These are phyloP conservation scores for Drosophila subquinaria DNA, from an alignment of 2,888 invertebrate species.

Conservation along the genomic window DNA sequence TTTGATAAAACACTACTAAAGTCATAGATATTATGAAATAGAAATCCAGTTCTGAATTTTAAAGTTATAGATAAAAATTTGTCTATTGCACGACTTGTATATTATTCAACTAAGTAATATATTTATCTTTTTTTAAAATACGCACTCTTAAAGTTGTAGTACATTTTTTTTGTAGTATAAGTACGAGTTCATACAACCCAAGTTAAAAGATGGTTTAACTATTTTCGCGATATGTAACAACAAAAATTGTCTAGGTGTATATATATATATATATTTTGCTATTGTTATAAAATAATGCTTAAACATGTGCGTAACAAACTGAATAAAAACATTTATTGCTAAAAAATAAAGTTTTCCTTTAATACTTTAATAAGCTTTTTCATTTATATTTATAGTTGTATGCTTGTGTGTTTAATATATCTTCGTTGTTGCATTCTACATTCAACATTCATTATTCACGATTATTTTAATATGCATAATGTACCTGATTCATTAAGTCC, in stretches of 20 bases:
- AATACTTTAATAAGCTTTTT: conserved; percentile 35
- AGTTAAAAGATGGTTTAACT: conserved; percentile 48
- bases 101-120: conserved; percentile 34
- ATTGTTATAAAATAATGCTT: conserved; percentile 70
- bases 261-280: conserved; percentile 44
- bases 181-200: conserved; percentile 59
- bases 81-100: conserved; percentile 33
- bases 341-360: conserved; percentile 36
- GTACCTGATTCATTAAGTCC: background rate
- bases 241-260: conserved; percentile 45
- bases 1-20: conserved; percentile 54
- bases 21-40: conserved; percentile 25
- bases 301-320: conserved; percentile 74
- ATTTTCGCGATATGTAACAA: conserved; percentile 55
- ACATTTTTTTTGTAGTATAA: conserved; percentile 11
- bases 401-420: conserved; percentile 18
- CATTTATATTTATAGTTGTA: conserved; percentile 18
- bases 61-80: conserved; percentile 33
- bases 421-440: conserved; percentile 64
- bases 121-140: conserved; percentile 24
- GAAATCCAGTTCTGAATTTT: conserved; percentile 10
- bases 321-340: conserved; percentile 42
- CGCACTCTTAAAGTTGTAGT: conserved; percentile 31
- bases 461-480: conserved; percentile 4
- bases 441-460: conserved; percentile 23